Base-by-base conservation (phyloP, 2,113 vertebrate genomes). In the Pionites leucogaster region DNA sequence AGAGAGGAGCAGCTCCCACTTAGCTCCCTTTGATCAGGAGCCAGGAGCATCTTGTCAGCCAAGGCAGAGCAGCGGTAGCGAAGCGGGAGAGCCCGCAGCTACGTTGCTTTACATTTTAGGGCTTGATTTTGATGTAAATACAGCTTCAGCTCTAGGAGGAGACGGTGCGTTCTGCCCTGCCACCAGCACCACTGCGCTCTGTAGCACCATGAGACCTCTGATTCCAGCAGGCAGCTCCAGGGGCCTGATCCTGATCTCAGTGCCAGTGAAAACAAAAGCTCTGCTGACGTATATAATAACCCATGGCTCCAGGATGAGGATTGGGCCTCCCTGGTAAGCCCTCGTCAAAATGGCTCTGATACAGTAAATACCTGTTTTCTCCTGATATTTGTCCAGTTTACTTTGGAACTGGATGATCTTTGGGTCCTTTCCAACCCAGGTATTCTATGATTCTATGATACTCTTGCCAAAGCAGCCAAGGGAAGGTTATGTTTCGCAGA, bases 41-140 rank as follows among this genome's bases (percentile, higher is more conserved):
- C 96, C 93, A 93, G 82, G 88, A 96, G 86, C 59, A 1, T 95
- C 96, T 96, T 96, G 93, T 96, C 92, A 89, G 82, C 94, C 86
- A 67, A 88, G 57, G 77, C 90, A 96, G 72, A 94, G 93, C 62
- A 53, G n/a, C 35, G 49, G 52, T 19, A 86, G 89, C 1, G 11
- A 28, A 88, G 86, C 4, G 2, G 2, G 7, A 86, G 87, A 84
- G 93, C 93, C 94, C 22, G 72, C 28, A 91, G 92, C 85, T 59
- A 82, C 60, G 44, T 92, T 71, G 64, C 91, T 94, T 91, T 83
- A 83, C 76, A 80, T 89, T 91, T 82, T 64, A 77, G n/a, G 4
- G 86, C 50, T 87, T 79, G 69, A 86, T 93, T 93, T 88, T 71
- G 65, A 80, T 92, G 82, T 88, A 93, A 95, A 68, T 55, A 80